Evolutionary conservation across 2,797 vertebrate species (phyloP), one percentile per base, ranked within the genome.

Genomic region (Cossypha caffra): DNA sequence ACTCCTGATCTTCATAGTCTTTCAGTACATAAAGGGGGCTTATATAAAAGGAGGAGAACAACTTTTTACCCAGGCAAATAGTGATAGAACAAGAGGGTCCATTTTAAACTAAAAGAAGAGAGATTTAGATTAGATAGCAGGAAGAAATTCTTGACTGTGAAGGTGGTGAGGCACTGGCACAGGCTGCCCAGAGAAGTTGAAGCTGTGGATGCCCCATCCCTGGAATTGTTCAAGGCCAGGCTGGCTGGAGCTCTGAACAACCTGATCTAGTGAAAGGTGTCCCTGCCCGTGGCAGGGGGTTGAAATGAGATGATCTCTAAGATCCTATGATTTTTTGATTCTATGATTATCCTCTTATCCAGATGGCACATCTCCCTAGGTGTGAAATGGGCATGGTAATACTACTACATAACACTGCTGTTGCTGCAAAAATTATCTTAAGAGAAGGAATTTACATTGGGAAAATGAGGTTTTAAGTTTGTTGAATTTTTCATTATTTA

Each of bases 201-300:
- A 43, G 29, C 0, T 63, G 20, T 35, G 43, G n/a, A 19, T 51
- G 8, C 17, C 10, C 16, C 50, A 45, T 45, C 20, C 28, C n/a
- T 76, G 29, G 16, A 0, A 83, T 7, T 38, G 12, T 9, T 0
- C 42, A 1, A 69, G 43, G 20, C 5, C 24, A 51, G 29, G 43
- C 0, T 64, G 38, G 5, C 64, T 28, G 13, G 9, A 3, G 3
- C 25, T 45, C 3, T 2, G 26, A 71, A 6, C 13, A 64, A 8
- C 6, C 29, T 58, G 45, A 20, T 1, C 0, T 5, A 23, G 37
- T 64, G 45, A 25, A 28, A 77, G 9, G 33, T 7, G 57, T 45
- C 24, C 18, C 33, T 31, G 20, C 6, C 12, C n/a, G 16, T 11
- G 1, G 5, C 37, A 63, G 8, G 12, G 8, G 2, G 4, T 5